Evolutionary conservation across 30 jellyfish, hydroid and myxozoan genomes (phyloP), one percentile per base, ranked within the genome.

Genomic region (Aurelia aurita complex sp. Pacific): DNA sequence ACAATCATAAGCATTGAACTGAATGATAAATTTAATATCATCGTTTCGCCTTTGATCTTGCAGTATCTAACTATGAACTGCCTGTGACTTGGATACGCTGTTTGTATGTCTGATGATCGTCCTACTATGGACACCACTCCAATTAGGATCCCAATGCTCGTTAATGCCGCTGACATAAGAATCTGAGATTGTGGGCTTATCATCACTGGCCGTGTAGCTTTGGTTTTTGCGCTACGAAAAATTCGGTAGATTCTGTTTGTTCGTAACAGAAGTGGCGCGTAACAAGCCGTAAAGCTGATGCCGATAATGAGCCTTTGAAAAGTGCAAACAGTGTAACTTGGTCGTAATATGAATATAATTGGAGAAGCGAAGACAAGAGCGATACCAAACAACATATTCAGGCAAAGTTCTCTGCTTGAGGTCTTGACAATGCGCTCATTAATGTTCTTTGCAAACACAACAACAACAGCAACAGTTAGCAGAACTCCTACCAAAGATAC

Each of bases 381-480:
- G 43, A 94, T 83, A 50, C 99, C 99, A 66, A 81, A 10, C 53
- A 94, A 89, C 50, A 89, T 80, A 54, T 74, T 85, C 73, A 89
- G 42, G 83, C 99, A 89, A 16, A 94, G 80, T 53, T 94, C 97
- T 62, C 99, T 76, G 60, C 99, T 95, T 29, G 94, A 94, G 12
- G 96, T 92, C 43, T 74, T 83, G 17, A 94, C 96, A 42, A 85
- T 29, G 14, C 97, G 67, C 73, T 62, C 40, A 17, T 85, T 64
- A 90, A 77, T 76, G 87, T 94, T 52, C 76, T 82, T 82, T 18
- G 89, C 64, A 51, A 94, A 80, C 72, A 94, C 59, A 23, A 65
- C 89, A 70, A 74, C 88, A 67, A 89, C 97, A 64, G 84, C 89
- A 57, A 82, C 53, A 23, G 94, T 85, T 10, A 83, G 66, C 4